Base-by-base conservation (phyloP, 1,140 invertebrate genomes). In the Listronotus oregonensis region DNA sequence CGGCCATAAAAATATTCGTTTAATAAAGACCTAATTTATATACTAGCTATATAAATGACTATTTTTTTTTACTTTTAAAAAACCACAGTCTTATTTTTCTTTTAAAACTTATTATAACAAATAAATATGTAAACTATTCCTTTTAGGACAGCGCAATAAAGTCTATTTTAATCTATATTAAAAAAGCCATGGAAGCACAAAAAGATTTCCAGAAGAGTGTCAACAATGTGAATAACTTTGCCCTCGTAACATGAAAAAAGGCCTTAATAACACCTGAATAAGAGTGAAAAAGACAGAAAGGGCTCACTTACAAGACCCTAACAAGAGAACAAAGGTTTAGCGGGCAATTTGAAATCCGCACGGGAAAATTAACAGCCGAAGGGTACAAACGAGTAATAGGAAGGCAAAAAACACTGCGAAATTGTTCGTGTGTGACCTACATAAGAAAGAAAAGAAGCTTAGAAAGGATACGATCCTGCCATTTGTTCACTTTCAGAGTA, bases 341-440 rank as follows among this genome's bases (percentile, higher is more conserved):
- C 46, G 46, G 46, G 46, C 46, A 49, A 49, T 49, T 49, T 49
- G 46, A 49, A 49, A 17, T 49, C 46, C 46, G 18, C 46, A 49
- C 46, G 46, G 46, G 46, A 49, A 49, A 49, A 49, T 49, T 49
- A 49, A 49, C 46, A 18, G 46, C 18, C 46, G 46, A 49, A 49
- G 46, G 46, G 46, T 49, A 49, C 46, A 49, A 49, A 49, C 46
- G 46, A 21, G 46, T 21, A 15, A 21, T 49, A 27, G 18, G 10
- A 21, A 21, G 18, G 18, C 46, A 27, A 49, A 49, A 49, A 49
- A 49, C 18, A 27, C 15, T 9, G 7, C 15, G 3, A 49, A 49
- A 49, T 18, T 49, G 18, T 49, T 49, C 18, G 18, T 49, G 46
- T 21, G 18, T 49, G 46, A 49, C 46, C 46, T 49, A 49, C 46